Evolutionary conservation across 35 echinoderm and acorn worm genomes (phyloP).

Genomic region (Anneissia japonica): DNA sequence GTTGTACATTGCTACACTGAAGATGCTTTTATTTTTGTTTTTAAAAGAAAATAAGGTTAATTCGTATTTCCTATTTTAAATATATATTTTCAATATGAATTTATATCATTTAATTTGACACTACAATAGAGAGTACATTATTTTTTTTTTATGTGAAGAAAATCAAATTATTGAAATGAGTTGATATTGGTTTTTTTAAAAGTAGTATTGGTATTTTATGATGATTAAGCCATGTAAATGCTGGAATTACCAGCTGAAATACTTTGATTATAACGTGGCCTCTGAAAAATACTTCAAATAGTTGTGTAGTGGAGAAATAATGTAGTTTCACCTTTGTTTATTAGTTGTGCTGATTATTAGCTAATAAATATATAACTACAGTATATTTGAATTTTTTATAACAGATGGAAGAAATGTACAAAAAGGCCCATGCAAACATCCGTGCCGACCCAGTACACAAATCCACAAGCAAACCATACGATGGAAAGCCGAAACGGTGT

Average conservation of each 20-base stretch:
- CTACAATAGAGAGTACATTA: too few species aligned
- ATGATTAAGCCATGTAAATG: constrained; percentile 31
- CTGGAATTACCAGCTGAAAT: constrained; percentile 53
- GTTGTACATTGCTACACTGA: too few species aligned
- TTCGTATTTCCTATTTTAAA: too few species aligned
- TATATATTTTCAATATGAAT: too few species aligned
- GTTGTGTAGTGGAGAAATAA: not conserved
- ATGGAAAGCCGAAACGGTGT: constrained; percentile 71
- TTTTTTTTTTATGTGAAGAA: too few species aligned
- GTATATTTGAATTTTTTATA: not conserved
- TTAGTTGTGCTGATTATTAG: not conserved
- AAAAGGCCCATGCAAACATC: constrained; percentile 79
- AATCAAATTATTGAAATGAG: too few species aligned
- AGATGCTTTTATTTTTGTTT: too few species aligned
- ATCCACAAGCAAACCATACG: constrained; percentile 24
- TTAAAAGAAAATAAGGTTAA: too few species aligned
- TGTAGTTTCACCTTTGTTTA: not conserved
- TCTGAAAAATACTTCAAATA: constrained; percentile 11
- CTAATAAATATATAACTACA: not conserved
- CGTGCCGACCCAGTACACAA: constrained; percentile 69
- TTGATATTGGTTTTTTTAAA: too few species aligned
- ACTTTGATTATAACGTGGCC: constrained; percentile 23
- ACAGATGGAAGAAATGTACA: constrained; percentile 84
- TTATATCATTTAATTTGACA: too few species aligned
- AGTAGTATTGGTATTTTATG: not conserved